Evolutionary conservation across 2,797 vertebrate species (phyloP).

Genomic region (Alcedo quadribrachys): DNA sequence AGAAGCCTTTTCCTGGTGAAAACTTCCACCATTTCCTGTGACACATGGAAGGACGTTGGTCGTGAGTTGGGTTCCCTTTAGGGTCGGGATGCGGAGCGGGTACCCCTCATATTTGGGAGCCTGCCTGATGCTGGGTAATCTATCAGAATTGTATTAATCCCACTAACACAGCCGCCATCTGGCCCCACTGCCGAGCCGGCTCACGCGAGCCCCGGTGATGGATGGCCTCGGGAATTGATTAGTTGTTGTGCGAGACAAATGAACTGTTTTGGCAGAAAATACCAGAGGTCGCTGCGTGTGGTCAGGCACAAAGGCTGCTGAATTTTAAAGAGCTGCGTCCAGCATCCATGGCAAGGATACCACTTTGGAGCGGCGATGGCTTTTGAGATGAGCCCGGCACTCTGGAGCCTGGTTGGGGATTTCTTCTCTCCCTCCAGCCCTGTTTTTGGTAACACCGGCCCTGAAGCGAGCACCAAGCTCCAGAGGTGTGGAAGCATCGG

Average conservation of each 20-base stretch:
- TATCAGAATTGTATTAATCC: constrained; percentile 92
- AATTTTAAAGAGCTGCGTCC: constrained; percentile 80
- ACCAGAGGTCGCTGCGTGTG: constrained; percentile 87
- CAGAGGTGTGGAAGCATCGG: neutral
- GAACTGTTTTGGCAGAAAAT: constrained; percentile 92
- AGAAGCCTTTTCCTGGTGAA: neutral
- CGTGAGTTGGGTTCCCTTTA: rapidly evolving
- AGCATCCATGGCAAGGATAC: constrained; percentile 63
- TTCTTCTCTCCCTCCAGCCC: neutral
- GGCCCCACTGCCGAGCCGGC: constrained; percentile 74
- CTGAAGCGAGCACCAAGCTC: neutral
- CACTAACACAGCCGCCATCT: constrained; percentile 82
- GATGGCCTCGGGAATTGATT: constrained; percentile 97
- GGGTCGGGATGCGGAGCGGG: neutral
- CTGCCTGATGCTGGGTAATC: constrained; percentile 81
- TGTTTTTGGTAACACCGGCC: neutral
- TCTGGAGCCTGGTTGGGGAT: neutral
- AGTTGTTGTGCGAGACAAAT: constrained; percentile 93
- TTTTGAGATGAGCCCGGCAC: constrained; percentile 11
- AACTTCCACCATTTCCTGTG: neutral
- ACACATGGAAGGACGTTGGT: rapidly evolving
- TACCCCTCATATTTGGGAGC: constrained; percentile 60
- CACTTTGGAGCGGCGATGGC: neutral
- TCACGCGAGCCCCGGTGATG: constrained; percentile 80
- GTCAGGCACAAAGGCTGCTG: constrained; percentile 80